Evolutionary conservation across 2,888 invertebrate species (phyloP).

Genomic region (Philonicus albiceps): DNA sequence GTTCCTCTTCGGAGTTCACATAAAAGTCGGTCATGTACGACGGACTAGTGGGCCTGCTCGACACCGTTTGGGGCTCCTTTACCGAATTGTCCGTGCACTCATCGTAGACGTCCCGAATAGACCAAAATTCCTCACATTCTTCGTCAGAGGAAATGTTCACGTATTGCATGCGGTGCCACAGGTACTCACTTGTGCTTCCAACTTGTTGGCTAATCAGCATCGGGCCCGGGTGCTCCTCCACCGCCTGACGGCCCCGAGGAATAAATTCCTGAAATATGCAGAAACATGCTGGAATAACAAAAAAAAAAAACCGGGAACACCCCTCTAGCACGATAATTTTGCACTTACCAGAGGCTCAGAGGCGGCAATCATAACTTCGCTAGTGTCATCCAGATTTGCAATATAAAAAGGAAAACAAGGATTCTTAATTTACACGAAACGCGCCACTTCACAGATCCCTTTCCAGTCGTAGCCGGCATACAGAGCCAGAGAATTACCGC

Average conservation of each 20-base stretch:
- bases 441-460: background rate
- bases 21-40: slow-evolving; percentile 59
- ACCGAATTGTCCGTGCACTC: slow-evolving; percentile 23
- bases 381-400: slow-evolving; percentile 90
- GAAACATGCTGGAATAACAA: background rate
- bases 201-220: slow-evolving; percentile 65
- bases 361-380: slow-evolving; percentile 86
- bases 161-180: slow-evolving; percentile 76
- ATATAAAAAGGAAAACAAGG: slow-evolving; percentile 45
- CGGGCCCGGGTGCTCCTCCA: slow-evolving; percentile 78
- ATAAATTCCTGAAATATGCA: slow-evolving; percentile 75
- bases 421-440: background rate
- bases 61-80: background rate
- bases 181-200: slow-evolving; percentile 68
- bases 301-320: background rate
- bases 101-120: slow-evolving; percentile 65
- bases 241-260: slow-evolving; percentile 85
- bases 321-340: background rate
- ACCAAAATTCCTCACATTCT: slow-evolving; percentile 66
- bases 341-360: slow-evolving; percentile 82
- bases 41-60: slow-evolving; percentile 43
- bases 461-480: background rate
- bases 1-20: slow-evolving; percentile 78
- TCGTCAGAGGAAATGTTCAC: slow-evolving; percentile 75
- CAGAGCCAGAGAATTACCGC: background rate